These are phyloP conservation scores for Idaea aversata DNA, from an alignment of 2,888 invertebrate species.

Conservation along the genomic window DNA sequence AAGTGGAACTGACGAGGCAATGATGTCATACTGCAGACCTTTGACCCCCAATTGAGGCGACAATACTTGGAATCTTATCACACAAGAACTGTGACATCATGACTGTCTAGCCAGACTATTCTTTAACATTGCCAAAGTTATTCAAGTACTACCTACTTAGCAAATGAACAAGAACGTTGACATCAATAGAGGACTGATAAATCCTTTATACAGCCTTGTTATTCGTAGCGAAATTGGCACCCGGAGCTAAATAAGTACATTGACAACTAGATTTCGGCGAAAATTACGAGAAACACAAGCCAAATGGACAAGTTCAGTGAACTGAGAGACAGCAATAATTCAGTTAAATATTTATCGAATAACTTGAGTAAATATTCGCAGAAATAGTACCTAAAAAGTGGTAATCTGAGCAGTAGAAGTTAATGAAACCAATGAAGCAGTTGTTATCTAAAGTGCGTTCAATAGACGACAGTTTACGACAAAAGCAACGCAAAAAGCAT, in stretches of 20 bases:
- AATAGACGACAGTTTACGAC: neutral
- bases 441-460: neutral
- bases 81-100: neutral
- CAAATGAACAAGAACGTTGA: neutral
- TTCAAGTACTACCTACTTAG: neutral
- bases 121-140: neutral
- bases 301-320: slow-evolving; percentile 23
- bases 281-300: slow-evolving; percentile 22
- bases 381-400: neutral
- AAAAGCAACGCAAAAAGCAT: neutral
- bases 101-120: neutral
- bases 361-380: neutral
- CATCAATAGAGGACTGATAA: neutral
- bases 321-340: slow-evolving; percentile 9
- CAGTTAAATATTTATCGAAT: neutral
- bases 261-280: slow-evolving; percentile 27
- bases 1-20: slow-evolving; percentile 25
- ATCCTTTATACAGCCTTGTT: neutral
- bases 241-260: slow-evolving; percentile 25
- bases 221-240: slow-evolving; percentile 20
- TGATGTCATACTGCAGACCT: slow-evolving; percentile 43
- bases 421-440: neutral
- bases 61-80: slow-evolving; percentile 18
- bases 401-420: neutral
- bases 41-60: slow-evolving; percentile 40